Base-by-base conservation (phyloP, 2,888 invertebrate genomes). In the Fragum fragum region DNA sequence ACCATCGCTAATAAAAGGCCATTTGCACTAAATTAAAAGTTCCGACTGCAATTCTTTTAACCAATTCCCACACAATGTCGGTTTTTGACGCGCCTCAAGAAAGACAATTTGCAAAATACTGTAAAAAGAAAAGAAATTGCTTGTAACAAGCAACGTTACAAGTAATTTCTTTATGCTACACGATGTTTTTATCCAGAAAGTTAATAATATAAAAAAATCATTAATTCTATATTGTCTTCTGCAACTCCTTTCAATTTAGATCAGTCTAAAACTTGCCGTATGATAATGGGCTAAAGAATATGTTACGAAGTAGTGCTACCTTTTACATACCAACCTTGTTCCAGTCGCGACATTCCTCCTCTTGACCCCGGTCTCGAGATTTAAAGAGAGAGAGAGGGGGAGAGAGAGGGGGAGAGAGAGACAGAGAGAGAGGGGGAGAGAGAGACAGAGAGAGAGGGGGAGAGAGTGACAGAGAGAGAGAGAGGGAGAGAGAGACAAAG, bases 51-150 rank as follows among this genome's bases (percentile, higher is more conserved):
- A 6, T 53, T 53, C 21, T 18, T n/a, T 53, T 53, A 21, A 53
- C 53, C 53, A 7, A 11, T 18, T 53, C 18, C 53, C n/a, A n/a
- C 7, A 53, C 53, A 53, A 53, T 7, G 6, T 7, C 53, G 9
- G 21, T 6, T n/a, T 53, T 53, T 5, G n/a, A 23, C 59, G n/a
- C 11, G 7, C 21, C 21, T 59, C 6, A 11, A 9, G 28, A 3
- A 28, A 14, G 26, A 11, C 26, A 18, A 23, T 59, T 21, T 18
- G 23, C 5, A 59, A 28, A 59, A 36, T 7, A 63, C 3, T 36
- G 63, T 11, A 28, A 11, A n/a, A 63, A 36, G 32, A 63, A 14
- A 28, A 63, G 63, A 63, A 32, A 63, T 63, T 63, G 63, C 63
- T 63, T 6, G 18, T 63, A 32, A 32, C 36, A n/a, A 63, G 63